Base-by-base conservation (phyloP, 2,797 vertebrate genomes). In the Enoplosus armatus region DNA sequence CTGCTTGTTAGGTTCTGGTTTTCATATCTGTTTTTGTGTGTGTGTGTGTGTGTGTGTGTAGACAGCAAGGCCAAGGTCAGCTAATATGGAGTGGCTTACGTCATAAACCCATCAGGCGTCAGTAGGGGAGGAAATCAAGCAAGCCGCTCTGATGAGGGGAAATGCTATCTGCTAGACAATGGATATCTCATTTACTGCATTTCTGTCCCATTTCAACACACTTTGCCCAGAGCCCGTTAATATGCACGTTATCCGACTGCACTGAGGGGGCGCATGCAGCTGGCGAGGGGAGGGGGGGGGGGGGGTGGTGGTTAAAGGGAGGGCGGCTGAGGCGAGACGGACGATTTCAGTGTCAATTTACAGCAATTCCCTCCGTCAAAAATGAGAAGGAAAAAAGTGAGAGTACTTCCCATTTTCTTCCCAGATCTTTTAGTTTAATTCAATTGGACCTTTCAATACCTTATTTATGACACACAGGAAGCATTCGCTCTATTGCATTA, bases 361-460 rank as follows among this genome's bases (percentile, higher is more conserved):
- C 94, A 95, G 92, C 93, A 94, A 94, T 93, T 90, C 86, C 75
- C 43, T 33, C 78, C 35, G 80, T 91, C 87, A 89, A 86, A 92
- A 88, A 89, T 53, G 78, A 85, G 84, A 83, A 69, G 71, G 87
- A 91, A 90, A n/a, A 93, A 93, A 94, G 90, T 90, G 90, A 88
- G 91, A 94, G 93, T 94, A 94, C 94, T 94, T 93, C 90, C 93
- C 89, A 92, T 90, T 90, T 87, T 94, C 91, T 94, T 94, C 84
- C 72, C 89, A 93, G 90, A 95, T 94, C 94, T 94, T 93, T 95
- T 92, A 95, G 94, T 93, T 95, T 95, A 95, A 96, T 95, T 95
- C 94, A 95, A 95, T 96, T 95, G 90, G 90, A 92, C 92, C 92
- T 94, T 94, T 95, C 94, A 95, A 95, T 94, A 93, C 91, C 93